A percentile compares a stretch with the other conserved stretches of the same genome.
Conservation (phyloP, 2,797 vertebrate species). For the Urophycis tenuis region DNA sequence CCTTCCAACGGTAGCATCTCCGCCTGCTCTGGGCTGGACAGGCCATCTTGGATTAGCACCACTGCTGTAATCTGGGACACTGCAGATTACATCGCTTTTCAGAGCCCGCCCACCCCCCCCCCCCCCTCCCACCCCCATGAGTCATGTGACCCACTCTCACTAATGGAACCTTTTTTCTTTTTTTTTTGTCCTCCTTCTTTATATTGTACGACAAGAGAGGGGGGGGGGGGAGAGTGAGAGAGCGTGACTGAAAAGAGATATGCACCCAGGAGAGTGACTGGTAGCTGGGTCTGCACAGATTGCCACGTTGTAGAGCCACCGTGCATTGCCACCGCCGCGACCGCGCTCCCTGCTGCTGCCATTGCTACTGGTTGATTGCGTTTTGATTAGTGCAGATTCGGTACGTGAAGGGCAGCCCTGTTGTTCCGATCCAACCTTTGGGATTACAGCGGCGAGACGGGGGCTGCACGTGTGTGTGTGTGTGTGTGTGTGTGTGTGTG, state of each 20-base stretch:
- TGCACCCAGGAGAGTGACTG: constrained; percentile 26
- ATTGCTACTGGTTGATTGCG: constrained; percentile 16
- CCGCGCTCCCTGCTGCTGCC: constrained; percentile 20
- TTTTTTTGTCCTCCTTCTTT: constrained; percentile 25
- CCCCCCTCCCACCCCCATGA: constrained; percentile 9
- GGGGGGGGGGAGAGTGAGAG: constrained; percentile 23
- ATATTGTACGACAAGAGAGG: constrained; percentile 41
- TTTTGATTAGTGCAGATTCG: neutral
- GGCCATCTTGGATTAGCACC: constrained; percentile 63
- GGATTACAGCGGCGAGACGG: constrained; percentile 38
- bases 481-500: constrained; percentile 3
- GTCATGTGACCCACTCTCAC: constrained; percentile 54
- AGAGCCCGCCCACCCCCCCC: constrained; percentile 37
- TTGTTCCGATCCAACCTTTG: constrained; percentile 43
- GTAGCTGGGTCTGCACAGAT: constrained; percentile 26
- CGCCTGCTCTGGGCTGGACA: constrained; percentile 38
- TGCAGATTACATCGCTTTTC: constrained; percentile 67
- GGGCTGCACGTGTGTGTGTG: constrained; percentile 26
- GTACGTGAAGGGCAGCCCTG: constrained; percentile 35
- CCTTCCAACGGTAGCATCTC: constrained; percentile 42
- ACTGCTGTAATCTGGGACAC: constrained; percentile 72
- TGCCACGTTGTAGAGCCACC: constrained; percentile 15
- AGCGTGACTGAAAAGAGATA: constrained; percentile 33
- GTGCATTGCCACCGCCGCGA: neutral
- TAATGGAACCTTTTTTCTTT: constrained; percentile 53